phyloP scores from a whole-genome alignment of 2,888 invertebrate species.

The Tenthredo notha region DNA sequence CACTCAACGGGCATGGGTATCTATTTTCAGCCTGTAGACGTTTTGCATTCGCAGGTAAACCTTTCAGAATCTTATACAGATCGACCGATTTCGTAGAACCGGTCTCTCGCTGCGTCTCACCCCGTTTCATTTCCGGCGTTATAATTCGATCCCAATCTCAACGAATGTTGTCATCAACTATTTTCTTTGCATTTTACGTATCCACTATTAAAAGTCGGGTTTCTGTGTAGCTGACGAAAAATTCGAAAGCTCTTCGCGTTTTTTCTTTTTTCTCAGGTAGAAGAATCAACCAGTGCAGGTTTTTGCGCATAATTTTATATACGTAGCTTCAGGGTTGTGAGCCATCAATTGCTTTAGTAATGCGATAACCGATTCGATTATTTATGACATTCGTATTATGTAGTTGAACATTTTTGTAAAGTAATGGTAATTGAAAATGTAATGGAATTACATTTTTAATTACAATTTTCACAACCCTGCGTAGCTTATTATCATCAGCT shows the following conservation, averaged over 20 bases:
- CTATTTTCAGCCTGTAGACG: conserved; percentile 38
- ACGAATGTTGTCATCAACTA: background rate
- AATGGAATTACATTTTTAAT: too few species aligned
- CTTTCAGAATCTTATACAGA: conserved; percentile 33
- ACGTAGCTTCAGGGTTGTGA: too few species aligned
- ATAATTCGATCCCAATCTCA: conserved; percentile 5
- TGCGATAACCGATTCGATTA: too few species aligned
- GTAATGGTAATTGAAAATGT: too few species aligned
- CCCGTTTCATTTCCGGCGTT: conserved; percentile 41
- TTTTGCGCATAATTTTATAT: background rate
- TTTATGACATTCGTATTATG: too few species aligned
- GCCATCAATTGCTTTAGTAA: too few species aligned
- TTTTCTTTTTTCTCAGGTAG: conserved; percentile 16
- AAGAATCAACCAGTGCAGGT: background rate
- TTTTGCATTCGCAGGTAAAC: conserved; percentile 48
- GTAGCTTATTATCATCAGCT: background rate
- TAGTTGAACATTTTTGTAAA: too few species aligned
- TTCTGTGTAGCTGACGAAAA: background rate
- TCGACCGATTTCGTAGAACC: conserved; percentile 43
- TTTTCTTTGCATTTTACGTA: background rate
- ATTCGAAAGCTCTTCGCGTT: conserved; percentile 14
- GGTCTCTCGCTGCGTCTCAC: background rate
- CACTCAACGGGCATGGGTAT: conserved; percentile 9
- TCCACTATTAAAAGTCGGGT: background rate
- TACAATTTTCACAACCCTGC: too few species aligned